Conservation (phyloP, 2,113 vertebrate genomes). For the Rhinichthys klamathensis region DNA sequence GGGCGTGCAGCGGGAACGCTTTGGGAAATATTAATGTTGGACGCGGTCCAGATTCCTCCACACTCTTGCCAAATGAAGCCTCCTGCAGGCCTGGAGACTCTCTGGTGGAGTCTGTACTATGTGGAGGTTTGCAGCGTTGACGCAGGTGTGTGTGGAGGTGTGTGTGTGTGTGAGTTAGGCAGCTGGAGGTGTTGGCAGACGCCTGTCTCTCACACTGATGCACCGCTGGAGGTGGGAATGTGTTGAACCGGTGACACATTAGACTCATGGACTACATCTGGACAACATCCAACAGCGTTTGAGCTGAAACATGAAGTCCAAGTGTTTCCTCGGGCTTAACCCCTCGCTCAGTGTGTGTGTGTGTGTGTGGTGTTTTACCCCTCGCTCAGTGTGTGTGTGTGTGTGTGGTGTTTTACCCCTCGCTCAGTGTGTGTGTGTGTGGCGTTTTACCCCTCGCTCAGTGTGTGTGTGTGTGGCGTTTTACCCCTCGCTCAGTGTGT, state of each 20-base stretch:
- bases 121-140: background rate
- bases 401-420: too few relatives aligned
- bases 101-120: slow-evolving; percentile 33
- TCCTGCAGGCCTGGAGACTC: slow-evolving; percentile 61
- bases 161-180: too few relatives aligned
- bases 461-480: too few relatives aligned
- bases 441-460: background rate
- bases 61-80: slow-evolving; percentile 66
- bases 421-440: too few relatives aligned
- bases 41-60: slow-evolving; percentile 61
- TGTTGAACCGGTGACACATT: background rate
- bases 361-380: background rate
- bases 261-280: background rate
- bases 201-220: slow-evolving; percentile 47
- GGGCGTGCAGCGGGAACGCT: slow-evolving; percentile 62
- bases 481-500: background rate
- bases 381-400: background rate
- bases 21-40: slow-evolving; percentile 75
- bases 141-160: background rate
- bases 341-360: background rate
- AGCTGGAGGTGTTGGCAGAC: background rate
- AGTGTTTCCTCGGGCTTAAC: background rate
- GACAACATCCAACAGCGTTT: background rate
- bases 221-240: background rate
- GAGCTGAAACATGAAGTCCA: background rate